phyloP scores from a whole-genome alignment of 2,888 invertebrate genomes.

The Stenoptilia bipunctidactyla region DNA sequence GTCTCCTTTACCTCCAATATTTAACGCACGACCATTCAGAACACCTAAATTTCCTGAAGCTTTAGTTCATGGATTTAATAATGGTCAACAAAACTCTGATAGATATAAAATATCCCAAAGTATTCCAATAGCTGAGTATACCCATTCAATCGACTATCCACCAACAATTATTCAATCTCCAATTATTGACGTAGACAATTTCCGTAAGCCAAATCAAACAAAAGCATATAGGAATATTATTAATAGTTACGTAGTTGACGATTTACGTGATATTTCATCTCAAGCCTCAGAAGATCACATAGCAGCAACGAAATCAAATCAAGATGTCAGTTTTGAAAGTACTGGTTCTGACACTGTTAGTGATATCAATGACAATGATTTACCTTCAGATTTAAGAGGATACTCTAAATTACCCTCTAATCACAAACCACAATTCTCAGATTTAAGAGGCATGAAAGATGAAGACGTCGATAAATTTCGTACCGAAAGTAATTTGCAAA shows the following conservation, averaged over 20 bases:
- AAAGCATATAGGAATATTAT: constrained; percentile 53
- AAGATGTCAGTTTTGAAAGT: constrained; percentile 55
- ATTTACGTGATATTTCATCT: constrained; percentile 62
- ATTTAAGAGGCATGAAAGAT: constrained; percentile 52
- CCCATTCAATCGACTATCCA: constrained; percentile 80
- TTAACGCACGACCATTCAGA: constrained; percentile 72
- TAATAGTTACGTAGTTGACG: constrained; percentile 44
- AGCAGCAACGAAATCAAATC: constrained; percentile 46
- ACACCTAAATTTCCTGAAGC: constrained; percentile 26
- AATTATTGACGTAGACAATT: constrained; percentile 70
- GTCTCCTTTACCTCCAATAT: constrained; percentile 73
- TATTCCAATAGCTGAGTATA: constrained; percentile 76
- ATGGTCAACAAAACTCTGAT: constrained; percentile 32
- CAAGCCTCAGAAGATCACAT: constrained; percentile 63
- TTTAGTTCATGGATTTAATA: constrained; percentile 38
- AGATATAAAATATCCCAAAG: constrained; percentile 74
- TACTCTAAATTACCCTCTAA: constrained; percentile 30
- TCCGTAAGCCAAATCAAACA: constrained; percentile 36
- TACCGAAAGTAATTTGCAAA: constrained; percentile 54
- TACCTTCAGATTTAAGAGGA: constrained; percentile 34
- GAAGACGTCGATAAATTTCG: constrained; percentile 57
- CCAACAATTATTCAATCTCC: constrained; percentile 79
- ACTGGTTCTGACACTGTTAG: constrained; percentile 45
- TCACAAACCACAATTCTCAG: constrained; percentile 44
- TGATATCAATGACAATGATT: constrained; percentile 36